Percentiles rank a stretch among this genome's conserved stretches.
These are phyloP conservation scores for Drosophila sturtevanti DNA, from an alignment of 1,140 invertebrate genomes.

Conservation along the genomic window DNA sequence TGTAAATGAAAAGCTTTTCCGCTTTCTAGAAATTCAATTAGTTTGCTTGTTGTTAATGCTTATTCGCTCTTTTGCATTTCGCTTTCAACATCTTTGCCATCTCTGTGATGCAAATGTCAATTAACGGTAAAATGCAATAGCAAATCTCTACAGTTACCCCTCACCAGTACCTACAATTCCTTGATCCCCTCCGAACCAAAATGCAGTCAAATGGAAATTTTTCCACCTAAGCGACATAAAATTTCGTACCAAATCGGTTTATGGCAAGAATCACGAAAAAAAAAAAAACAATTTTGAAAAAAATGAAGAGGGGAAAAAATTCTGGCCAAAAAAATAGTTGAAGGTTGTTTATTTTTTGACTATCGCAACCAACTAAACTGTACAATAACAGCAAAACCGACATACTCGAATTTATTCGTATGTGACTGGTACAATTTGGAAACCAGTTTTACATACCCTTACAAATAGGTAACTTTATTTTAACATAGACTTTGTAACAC, in stretches of 20 bases:
- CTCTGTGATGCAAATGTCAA: constrained; percentile 32
- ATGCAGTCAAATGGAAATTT: constrained; percentile 40
- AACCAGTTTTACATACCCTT: neutral
- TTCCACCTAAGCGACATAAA: constrained; percentile 46
- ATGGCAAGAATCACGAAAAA: constrained; percentile 7
- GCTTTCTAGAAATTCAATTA: constrained; percentile 48
- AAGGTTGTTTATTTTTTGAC: constrained; percentile 8
- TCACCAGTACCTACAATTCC: constrained; percentile 17
- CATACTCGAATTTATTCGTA: constrained; percentile 11
- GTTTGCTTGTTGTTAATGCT: constrained; percentile 39
- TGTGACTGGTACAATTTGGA: constrained; percentile 31
- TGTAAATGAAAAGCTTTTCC: constrained; percentile 27
- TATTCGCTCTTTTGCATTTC: constrained; percentile 3
- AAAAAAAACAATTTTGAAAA: neutral
- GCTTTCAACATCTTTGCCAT: neutral
- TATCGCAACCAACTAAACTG: constrained; percentile 34
- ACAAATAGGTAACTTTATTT: neutral
- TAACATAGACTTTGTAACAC: neutral
- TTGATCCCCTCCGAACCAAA: constrained; percentile 15
- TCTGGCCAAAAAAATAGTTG: neutral
- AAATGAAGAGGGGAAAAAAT: constrained; percentile 17
- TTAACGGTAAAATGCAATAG: constrained; percentile 40
- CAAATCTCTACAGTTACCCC: neutral
- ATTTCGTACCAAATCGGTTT: constrained; percentile 57
- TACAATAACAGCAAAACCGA: constrained; percentile 25